Conservation (phyloP, 1,140 invertebrate species). For the Nomia melanderi region DNA sequence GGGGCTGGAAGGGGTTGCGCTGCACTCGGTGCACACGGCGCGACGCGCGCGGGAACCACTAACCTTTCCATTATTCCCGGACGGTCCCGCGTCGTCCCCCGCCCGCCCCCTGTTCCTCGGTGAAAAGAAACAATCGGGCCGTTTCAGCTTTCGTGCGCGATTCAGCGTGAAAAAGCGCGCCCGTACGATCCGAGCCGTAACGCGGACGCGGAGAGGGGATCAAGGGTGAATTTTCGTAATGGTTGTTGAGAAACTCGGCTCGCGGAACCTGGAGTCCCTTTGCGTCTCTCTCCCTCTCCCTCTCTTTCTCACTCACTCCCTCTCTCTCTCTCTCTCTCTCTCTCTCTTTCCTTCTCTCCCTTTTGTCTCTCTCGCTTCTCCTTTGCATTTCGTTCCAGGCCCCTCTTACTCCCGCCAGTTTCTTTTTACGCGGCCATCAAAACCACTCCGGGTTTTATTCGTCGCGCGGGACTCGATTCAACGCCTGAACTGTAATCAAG, state of each 20-base stretch:
- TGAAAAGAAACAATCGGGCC: neutral
- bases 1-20: neutral
- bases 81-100: too few species aligned
- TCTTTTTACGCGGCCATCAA: slow-evolving; percentile 10
- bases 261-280: neutral
- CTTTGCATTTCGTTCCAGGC: slow-evolving; percentile 9
- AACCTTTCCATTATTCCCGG: too few species aligned
- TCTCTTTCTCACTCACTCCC: too few species aligned
- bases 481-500: slow-evolving; percentile 20
- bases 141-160: neutral
- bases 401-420: neutral
- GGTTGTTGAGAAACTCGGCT: neutral
- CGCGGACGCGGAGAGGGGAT: neutral
- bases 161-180: neutral
- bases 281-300: too few species aligned
- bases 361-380: too few species aligned
- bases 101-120: neutral
- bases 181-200: neutral
- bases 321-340: too few species aligned
- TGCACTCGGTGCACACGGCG: too few species aligned
- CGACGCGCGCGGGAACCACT: too few species aligned
- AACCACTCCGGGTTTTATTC: neutral
- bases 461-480: slow-evolving; percentile 26
- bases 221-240: slow-evolving; percentile 29
- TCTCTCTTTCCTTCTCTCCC: too few species aligned